Evolutionary conservation across 1,140 invertebrate genomes (phyloP).

Genomic region (Bactericera cockerelli): DNA sequence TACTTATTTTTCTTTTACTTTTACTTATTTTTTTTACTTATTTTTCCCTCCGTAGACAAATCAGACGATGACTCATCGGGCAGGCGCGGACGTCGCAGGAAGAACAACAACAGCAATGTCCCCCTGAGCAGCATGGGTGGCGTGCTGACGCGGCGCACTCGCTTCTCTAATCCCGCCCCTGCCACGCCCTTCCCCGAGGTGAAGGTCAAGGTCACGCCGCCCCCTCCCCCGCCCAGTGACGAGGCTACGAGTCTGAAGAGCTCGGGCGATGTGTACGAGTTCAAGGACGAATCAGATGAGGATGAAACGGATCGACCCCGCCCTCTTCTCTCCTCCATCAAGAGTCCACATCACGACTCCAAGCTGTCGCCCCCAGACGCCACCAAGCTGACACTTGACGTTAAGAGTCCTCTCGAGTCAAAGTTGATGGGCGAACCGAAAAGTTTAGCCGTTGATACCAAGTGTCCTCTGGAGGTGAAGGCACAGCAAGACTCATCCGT

Average conservation of each 20-base stretch:
- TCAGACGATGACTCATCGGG: background rate
- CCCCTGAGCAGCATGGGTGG: background rate
- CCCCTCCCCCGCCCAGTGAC: background rate
- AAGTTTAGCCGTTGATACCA: no score
- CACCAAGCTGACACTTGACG: no score
- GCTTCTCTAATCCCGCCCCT: background rate
- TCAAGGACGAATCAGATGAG: conserved; percentile 66
- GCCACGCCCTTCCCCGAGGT: background rate
- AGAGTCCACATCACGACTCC: conserved; percentile 40
- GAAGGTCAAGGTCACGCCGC: no score
- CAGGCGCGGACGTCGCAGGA: background rate
- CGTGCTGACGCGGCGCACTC: background rate
- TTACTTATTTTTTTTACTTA: no score
- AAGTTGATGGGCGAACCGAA: no score
- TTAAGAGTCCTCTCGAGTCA: no score
- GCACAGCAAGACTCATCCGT: no score
- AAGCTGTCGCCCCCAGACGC: background rate
- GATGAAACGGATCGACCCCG: conserved; percentile 44
- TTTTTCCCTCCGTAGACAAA: no score
- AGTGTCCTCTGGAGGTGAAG: no score
- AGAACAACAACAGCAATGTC: background rate
- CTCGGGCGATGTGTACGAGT: conserved; percentile 61
- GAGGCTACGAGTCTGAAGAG: conserved; percentile 16
- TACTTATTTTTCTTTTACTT: no score
- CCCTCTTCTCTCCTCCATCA: conserved; percentile 59